These are phyloP conservation scores for Hyperopisus bebe DNA, from an alignment of 2,113 vertebrate genomes.

Conservation along the genomic window DNA sequence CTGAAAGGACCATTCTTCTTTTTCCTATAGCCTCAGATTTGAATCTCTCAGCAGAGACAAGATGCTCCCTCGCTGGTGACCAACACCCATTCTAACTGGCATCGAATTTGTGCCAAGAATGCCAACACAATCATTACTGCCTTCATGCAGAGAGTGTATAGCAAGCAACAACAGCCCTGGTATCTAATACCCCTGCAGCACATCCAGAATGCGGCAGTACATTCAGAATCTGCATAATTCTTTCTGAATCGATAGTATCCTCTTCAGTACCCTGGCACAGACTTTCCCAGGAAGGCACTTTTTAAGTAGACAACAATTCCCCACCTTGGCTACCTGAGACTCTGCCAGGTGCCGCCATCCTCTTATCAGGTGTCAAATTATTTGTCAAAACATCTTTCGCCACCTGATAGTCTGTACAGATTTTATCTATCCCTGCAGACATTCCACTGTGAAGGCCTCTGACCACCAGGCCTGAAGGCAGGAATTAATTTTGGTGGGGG, in stretches of 20 bases:
- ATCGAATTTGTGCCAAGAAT: neutral
- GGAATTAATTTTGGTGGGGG: neutral
- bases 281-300: neutral
- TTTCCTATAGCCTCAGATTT: neutral
- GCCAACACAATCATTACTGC: neutral
- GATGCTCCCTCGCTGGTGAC: neutral
- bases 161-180: neutral
- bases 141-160: neutral
- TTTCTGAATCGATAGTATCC: neutral
- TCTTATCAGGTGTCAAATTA: neutral
- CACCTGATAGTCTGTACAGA: neutral
- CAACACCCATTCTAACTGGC: neutral
- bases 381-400: neutral
- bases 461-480: neutral
- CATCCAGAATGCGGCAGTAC: neutral
- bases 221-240: neutral
- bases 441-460: neutral
- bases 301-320: neutral
- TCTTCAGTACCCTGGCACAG: neutral
- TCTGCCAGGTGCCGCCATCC: neutral
- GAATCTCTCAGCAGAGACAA: neutral
- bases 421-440: neutral
- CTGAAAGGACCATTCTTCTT: neutral
- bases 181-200: neutral
- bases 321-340: neutral